Evolutionary conservation across 2,113 vertebrate genomes (phyloP).

Genomic region (Planiliza haematocheilus): DNA sequence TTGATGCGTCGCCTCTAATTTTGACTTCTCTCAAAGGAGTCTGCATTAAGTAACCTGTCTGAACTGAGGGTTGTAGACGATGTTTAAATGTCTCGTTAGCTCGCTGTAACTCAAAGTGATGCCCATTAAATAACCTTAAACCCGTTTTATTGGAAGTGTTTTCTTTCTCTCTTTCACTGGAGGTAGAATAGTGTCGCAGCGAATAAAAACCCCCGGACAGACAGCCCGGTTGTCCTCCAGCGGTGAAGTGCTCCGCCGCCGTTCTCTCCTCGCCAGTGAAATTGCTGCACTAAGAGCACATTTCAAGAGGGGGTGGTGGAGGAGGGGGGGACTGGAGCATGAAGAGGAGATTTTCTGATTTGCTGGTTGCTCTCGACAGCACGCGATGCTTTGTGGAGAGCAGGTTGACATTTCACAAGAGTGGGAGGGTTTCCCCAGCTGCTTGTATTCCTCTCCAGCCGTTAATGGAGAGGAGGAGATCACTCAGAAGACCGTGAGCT

Average conservation of each 20-base stretch:
- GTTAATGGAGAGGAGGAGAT: background rate
- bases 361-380: conserved; percentile 18
- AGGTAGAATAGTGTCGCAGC: conserved; percentile 38
- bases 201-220: conserved; percentile 49
- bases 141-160: background rate
- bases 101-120: background rate
- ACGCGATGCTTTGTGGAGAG: conserved; percentile 7
- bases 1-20: too few relatives aligned
- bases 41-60: background rate
- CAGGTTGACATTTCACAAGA: background rate
- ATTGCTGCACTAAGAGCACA: conserved; percentile 42
- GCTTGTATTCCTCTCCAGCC: background rate
- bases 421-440: background rate
- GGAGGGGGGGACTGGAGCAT: conserved; percentile 19
- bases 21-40: too few relatives aligned
- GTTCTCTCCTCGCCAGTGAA: conserved; percentile 27
- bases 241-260: conserved; percentile 25
- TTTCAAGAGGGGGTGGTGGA: conserved; percentile 44
- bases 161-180: background rate
- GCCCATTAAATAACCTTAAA: conserved; percentile 2
- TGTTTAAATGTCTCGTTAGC: background rate
- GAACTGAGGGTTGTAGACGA: too few relatives aligned
- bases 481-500: too few relatives aligned
- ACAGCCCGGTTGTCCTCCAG: conserved; percentile 32
- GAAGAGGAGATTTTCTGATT: conserved; percentile 46